Evolutionary conservation across 2,113 vertebrate species (phyloP).

Genomic region (Calypte anna): DNA sequence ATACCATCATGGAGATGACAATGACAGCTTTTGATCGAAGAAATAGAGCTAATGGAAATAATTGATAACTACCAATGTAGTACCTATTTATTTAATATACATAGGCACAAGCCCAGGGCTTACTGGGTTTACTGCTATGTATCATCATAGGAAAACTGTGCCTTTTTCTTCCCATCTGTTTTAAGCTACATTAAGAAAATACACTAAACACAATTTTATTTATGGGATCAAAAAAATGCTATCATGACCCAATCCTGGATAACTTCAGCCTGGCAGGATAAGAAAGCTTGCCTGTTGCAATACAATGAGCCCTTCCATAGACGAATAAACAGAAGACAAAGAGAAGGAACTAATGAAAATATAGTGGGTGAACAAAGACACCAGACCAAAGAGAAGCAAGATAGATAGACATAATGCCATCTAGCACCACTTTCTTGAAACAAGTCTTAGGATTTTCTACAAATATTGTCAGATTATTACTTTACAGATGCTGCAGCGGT

Average conservation of each 20-base stretch:
- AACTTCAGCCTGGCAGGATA: not conserved
- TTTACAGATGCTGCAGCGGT: not conserved
- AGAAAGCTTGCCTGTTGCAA: not conserved
- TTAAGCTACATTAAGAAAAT: not conserved
- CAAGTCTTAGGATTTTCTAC: not conserved
- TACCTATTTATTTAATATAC: not conserved
- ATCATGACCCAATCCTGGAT: not conserved
- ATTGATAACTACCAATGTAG: not conserved
- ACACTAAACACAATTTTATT: not conserved
- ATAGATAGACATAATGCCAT: not conserved
- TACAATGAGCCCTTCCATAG: not conserved
- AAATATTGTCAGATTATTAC: not conserved
- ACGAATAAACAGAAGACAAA: not conserved
- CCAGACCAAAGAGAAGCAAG: not conserved
- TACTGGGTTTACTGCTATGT: not conserved
- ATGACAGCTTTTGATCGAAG: not conserved
- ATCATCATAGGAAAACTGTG: not conserved
- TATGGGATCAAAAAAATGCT: not conserved
- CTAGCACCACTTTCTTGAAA: not conserved
- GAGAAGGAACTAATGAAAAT: not conserved
- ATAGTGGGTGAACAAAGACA: not conserved
- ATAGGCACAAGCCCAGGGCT: not conserved
- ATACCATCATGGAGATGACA: not conserved
- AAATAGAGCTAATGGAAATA: slow-evolving; percentile 4
- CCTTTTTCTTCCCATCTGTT: not conserved